Percentiles rank a stretch among this genome's conserved stretches.
phyloP scores from a whole-genome alignment of 2,797 vertebrate genomes.

The Sebastes steindachneri region DNA sequence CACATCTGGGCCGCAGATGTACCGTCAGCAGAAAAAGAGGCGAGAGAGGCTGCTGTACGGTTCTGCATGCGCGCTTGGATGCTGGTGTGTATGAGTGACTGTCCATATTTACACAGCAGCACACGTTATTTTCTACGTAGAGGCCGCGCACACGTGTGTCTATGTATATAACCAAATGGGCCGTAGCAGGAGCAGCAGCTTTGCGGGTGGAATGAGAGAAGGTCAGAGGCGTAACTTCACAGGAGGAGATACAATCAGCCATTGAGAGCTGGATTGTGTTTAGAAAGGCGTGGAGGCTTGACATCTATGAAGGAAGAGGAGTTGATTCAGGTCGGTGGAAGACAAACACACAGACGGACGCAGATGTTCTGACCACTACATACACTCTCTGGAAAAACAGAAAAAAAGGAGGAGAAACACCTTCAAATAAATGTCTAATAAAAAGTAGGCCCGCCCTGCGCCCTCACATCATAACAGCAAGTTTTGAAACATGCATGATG shows the following conservation, averaged over 20 bases:
- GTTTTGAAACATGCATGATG: constrained; percentile 14
- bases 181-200: constrained; percentile 38
- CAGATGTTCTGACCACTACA: constrained; percentile 52
- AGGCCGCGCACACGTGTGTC: constrained; percentile 49
- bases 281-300: constrained; percentile 44
- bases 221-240: constrained; percentile 43
- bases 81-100: constrained; percentile 33
- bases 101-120: constrained; percentile 47
- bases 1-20: constrained; percentile 77
- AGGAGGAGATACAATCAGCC: constrained; percentile 56
- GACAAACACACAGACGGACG: constrained; percentile 38
- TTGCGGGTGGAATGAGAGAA: constrained; percentile 33
- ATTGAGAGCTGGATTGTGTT: constrained; percentile 59
- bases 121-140: constrained; percentile 16
- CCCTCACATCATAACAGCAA: background rate
- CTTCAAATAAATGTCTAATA: constrained; percentile 4
- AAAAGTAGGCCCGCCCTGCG: background rate
- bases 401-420: constrained; percentile 10
- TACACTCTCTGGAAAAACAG: constrained; percentile 21
- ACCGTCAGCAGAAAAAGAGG: constrained; percentile 19
- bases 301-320: constrained; percentile 42
- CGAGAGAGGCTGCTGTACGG: constrained; percentile 14
- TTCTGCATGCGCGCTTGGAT: constrained; percentile 41
- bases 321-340: constrained; percentile 51
- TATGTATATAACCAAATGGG: constrained; percentile 62